Conservation (phyloP, 2,888 invertebrate genomes). For the Amblyteles armatorius region DNA sequence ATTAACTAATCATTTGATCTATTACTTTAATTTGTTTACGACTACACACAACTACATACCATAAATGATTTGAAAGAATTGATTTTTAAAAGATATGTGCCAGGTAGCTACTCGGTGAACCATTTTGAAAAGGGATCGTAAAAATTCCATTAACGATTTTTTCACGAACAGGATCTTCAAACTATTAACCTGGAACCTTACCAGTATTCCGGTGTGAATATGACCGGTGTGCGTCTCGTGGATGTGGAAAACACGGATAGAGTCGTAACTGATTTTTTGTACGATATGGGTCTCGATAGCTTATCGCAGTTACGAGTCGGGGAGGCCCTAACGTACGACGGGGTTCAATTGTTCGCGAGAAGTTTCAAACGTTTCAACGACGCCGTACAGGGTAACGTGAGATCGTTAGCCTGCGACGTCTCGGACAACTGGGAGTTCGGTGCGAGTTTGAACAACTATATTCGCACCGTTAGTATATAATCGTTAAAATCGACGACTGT, state of each 20-base stretch:
- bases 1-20: too few species aligned
- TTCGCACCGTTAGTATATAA: slow-evolving; percentile 89
- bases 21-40: too few species aligned
- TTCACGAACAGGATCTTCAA: slow-evolving; percentile 89
- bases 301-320: slow-evolving; percentile 86
- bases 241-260: slow-evolving; percentile 86
- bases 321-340: slow-evolving; percentile 94
- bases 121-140: slow-evolving; percentile 78
- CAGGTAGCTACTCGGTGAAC: too few species aligned
- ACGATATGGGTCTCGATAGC: slow-evolving; percentile 71
- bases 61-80: too few species aligned
- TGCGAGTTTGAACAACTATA: slow-evolving; percentile 92
- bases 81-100: too few species aligned
- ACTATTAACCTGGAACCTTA: slow-evolving; percentile 92
- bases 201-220: slow-evolving; percentile 92
- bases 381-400: slow-evolving; percentile 84
- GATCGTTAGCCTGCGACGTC: slow-evolving; percentile 87
- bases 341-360: slow-evolving; percentile 92
- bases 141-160: slow-evolving; percentile 84
- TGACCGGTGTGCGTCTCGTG: slow-evolving; percentile 91
- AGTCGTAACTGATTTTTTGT: slow-evolving; percentile 81
- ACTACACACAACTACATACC: too few species aligned
- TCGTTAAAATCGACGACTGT: slow-evolving; percentile 10
- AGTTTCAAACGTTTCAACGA: slow-evolving; percentile 89
- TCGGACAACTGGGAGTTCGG: slow-evolving; percentile 92